Base-by-base conservation (phyloP, 2,888 invertebrate genomes). In the Danaus chrysippus region DNA sequence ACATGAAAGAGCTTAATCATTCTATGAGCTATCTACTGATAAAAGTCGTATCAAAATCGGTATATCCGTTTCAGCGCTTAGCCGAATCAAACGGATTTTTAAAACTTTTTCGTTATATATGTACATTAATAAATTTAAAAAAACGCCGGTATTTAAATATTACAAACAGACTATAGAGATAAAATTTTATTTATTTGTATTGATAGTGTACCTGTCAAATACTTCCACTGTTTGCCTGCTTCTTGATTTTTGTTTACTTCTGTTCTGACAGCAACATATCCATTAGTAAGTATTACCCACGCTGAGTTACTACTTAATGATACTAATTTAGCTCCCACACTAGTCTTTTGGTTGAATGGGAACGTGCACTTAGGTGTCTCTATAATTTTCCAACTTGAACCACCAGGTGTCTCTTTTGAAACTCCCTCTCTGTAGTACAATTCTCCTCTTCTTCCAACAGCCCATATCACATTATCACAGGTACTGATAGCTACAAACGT, bases 171-270 rank as follows among this genome's bases (percentile, higher is more conserved):
- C 23, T 3, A 3, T 34, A 34, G 23, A 34, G 8, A 34, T 34
- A 34, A 34, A 1, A 34, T 3, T 34, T 6, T 34, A 34, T 34
- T 34, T 34, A 34, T 19, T 53, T 19, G 19, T 34, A 54, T 10
- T 12, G 19, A 12, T 9, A 54, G 23, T 12, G 49, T 78, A 89
- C 90, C 90, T 81, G 87, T 74, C 70, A 77, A 93, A 92, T 83
- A 95, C 75, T 86, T 95, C 98, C 98, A 98, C 75, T 95, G 93
- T 23, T 95, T 95, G 41, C 98, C 98, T 78, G 95, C 96, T 0
- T 95, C 96, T 72, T 94, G 95, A 42, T 94, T 92, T 42, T 92
- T 86, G 3, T 94, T 94, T 57, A 97, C 93, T 76, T 96, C 96
- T 63, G 94, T 94, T 60, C 98, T 93, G 10, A 96, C 94, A 71